Base-by-base conservation (phyloP, 2,113 vertebrate genomes). In the Nansenia antarctica region DNA sequence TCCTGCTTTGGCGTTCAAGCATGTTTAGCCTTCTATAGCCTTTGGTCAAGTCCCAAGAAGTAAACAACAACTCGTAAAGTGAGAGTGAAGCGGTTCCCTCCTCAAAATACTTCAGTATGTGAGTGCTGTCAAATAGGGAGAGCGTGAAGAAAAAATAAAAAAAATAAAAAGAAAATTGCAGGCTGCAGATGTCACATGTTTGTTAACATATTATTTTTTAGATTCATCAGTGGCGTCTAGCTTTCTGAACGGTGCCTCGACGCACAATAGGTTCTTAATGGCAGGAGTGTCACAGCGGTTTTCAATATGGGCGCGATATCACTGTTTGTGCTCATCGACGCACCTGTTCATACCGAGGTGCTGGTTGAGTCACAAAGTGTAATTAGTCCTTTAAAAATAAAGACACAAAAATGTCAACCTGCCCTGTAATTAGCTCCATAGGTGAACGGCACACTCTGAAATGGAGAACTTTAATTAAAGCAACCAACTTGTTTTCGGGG, bases 331-430 rank as follows among this genome's bases (percentile, higher is more conserved):
- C 69, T 63, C 63, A 59, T 66, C 74, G 58, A 65, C 80, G 69
- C 88, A 90, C 88, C 88, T 90, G 90, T 85, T 90, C 69, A 47
- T 66, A 84, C 52, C 34, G 61, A 81, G 79, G 70, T 76, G 26
- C 67, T 66, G 71, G 22, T 8, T 2, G 2, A 57, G 54, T 9
- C 26, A n/a, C 29, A 6, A 59, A 86, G 90, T 77, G 81, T 90
- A 91, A 91, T 92, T 91, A 87, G 72, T 84, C 84, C 74, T 88
- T 90, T 87, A 86, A 85, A 91, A 87, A 91, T 85, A 91, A 90
- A 91, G 84, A 89, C 79, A 87, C 70, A 74, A 80, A 73, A 84
- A 86, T 76, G 76, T 88, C 86, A 88, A 82, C 76, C 77, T 74
- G 78, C 86, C 82, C 87, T 82, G 85, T 89, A 90, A 92, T 91